These are phyloP conservation scores for Xenops minutus DNA, from an alignment of 2,797 vertebrate species.

Conservation along the genomic window DNA sequence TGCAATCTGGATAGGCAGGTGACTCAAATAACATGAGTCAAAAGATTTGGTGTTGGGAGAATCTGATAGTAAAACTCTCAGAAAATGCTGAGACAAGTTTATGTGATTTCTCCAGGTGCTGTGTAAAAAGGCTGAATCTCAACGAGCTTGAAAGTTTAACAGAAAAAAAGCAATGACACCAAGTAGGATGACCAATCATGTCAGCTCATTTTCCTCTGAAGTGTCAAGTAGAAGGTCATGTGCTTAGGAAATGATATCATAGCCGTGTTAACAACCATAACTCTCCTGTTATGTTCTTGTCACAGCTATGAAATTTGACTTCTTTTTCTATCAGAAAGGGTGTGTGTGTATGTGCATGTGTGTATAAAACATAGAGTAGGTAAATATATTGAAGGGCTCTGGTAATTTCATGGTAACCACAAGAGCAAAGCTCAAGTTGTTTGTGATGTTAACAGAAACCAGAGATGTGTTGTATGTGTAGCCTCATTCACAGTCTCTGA, in stretches of 20 bases:
- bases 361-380: slow-evolving; percentile 31
- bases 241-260: slow-evolving; percentile 3
- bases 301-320: slow-evolving; percentile 12
- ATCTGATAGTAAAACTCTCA: background rate
- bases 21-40: background rate
- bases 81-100: background rate
- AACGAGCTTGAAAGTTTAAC: background rate
- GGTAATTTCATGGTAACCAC: slow-evolving; percentile 69
- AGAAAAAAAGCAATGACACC: background rate
- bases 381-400: slow-evolving; percentile 66
- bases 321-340: background rate
- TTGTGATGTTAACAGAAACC: slow-evolving; percentile 75
- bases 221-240: background rate
- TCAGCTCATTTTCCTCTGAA: background rate
- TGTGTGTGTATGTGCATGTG: background rate
- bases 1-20: background rate
- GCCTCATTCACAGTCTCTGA: slow-evolving; percentile 70
- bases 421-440: slow-evolving; percentile 69
- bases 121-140: background rate
- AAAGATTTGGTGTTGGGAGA: background rate
- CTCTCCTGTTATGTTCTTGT: background rate
- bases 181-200: background rate
- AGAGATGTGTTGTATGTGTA: slow-evolving; percentile 67
- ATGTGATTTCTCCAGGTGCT: background rate
- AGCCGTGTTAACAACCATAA: background rate